Evolutionary conservation across 2,797 vertebrate genomes (phyloP).

Genomic region (Urophycis tenuis): DNA sequence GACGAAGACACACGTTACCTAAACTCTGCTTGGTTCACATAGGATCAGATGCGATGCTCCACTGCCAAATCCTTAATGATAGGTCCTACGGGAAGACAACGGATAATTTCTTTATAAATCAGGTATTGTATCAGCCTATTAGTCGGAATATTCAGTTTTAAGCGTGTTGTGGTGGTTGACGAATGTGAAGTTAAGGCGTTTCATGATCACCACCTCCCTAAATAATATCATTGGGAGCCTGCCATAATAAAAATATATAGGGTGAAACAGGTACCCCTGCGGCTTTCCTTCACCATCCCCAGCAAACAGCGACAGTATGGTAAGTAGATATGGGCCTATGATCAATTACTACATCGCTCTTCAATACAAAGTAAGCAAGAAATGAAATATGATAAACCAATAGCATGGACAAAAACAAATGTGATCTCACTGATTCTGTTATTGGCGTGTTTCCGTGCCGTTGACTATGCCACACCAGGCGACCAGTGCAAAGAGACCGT

Average conservation of each 20-base stretch:
- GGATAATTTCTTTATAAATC: neutral
- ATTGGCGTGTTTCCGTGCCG: too few species aligned
- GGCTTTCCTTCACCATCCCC: neutral
- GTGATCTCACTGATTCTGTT: neutral
- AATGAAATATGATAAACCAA: neutral
- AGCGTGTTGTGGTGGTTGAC: neutral
- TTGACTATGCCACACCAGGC: constrained; percentile 62
- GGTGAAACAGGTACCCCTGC: neutral
- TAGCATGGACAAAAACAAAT: too few species aligned
- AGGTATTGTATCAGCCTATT: neutral
- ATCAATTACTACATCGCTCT: neutral
- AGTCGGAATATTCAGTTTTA: neutral
- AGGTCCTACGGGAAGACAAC: constrained; percentile 7
- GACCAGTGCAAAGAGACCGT: constrained; percentile 76
- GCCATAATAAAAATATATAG: too few species aligned
- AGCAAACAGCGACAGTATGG: neutral
- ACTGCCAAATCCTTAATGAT: neutral
- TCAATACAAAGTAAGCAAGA: neutral
- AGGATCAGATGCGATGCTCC: neutral
- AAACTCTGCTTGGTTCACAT: neutral
- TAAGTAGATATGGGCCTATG: neutral
- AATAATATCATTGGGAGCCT: neutral
- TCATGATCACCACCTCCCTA: neutral
- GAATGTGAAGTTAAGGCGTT: neutral
- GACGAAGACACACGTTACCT: neutral